Percentiles rank a stretch among this genome's conserved stretches.
Evolutionary conservation across 2,797 vertebrate species (phyloP).

Genomic region (Rhinogobio ventralis): DNA sequence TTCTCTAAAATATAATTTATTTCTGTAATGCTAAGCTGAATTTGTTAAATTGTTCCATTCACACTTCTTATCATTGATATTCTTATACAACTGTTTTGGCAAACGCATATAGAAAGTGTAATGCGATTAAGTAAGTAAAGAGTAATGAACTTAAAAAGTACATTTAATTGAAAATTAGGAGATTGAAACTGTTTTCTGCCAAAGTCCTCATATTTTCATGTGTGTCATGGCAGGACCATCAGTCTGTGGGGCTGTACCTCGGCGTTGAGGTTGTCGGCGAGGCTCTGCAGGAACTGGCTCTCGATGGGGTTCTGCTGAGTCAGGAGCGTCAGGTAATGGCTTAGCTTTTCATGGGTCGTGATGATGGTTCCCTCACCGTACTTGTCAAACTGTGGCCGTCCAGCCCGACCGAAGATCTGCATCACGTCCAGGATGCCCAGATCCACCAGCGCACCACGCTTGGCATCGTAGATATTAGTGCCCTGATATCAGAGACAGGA

Average conservation of each 20-base stretch:
- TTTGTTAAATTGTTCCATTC: too few relatives aligned
- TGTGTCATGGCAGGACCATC: too few relatives aligned
- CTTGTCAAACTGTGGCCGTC: conserved; percentile 95
- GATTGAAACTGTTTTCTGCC: not conserved
- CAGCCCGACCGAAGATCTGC: conserved; percentile 98
- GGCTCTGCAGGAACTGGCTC: conserved; percentile 94
- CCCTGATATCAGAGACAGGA: conserved; percentile 82
- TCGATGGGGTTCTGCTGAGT: conserved; percentile 99
- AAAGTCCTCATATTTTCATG: not conserved
- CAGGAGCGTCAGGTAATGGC: conserved; percentile 95
- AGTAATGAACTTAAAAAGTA: not conserved
- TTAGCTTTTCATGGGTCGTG: conserved; percentile 95
- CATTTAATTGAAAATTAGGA: not conserved
- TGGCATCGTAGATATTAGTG: conserved; percentile 97
- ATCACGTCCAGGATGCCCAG: conserved; percentile 98
- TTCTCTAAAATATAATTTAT: too few relatives aligned
- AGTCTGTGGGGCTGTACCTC: conserved; percentile 79
- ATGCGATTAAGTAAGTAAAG: not conserved
- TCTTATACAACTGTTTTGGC: too few relatives aligned
- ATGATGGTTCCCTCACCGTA: conserved; percentile 96
- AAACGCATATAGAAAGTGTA: not conserved
- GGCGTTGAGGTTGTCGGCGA: conserved; percentile 96
- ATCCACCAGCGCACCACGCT: conserved; percentile 95
- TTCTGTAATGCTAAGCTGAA: too few relatives aligned
- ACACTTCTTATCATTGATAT: too few relatives aligned